phyloP scores from a whole-genome alignment of 2,113 vertebrate species.

The Dissostichus mawsoni region DNA sequence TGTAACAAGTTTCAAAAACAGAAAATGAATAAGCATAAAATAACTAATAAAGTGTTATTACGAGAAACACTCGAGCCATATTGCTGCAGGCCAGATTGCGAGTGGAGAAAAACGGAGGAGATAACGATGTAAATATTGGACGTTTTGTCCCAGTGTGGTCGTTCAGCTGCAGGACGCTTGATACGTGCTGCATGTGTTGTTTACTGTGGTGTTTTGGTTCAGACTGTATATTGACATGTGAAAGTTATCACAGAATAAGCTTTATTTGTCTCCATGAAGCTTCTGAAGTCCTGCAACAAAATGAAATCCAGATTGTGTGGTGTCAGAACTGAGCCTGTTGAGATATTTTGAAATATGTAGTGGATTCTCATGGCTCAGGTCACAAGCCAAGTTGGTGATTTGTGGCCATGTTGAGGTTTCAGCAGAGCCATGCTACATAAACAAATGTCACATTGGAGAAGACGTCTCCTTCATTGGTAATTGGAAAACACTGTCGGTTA shows the following conservation, averaged over 20 bases:
- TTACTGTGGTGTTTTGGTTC: background rate
- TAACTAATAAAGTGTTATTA: conserved; percentile 4
- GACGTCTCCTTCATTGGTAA: background rate
- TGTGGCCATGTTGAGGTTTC: conserved; percentile 1
- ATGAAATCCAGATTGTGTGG: conserved; percentile 4
- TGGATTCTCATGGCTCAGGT: background rate
- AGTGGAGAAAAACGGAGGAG: background rate
- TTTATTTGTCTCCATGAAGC: background rate
- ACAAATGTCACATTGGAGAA: background rate
- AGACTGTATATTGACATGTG: background rate
- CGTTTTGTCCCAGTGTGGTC: background rate
- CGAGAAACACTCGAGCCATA: background rate
- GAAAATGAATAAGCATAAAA: background rate
- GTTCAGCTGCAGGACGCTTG: conserved; percentile 12
- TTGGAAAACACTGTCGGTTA: background rate
- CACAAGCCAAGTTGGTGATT: background rate
- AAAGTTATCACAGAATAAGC: background rate
- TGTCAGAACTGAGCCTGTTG: background rate
- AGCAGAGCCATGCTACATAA: background rate
- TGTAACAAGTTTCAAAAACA: background rate
- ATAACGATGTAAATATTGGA: conserved; percentile 35
- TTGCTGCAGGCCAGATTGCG: background rate
- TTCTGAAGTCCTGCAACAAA: background rate
- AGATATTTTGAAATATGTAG: background rate
- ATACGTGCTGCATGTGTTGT: background rate